Base-by-base conservation (phyloP, 2,888 invertebrate species). In the Apamea sordens region DNA sequence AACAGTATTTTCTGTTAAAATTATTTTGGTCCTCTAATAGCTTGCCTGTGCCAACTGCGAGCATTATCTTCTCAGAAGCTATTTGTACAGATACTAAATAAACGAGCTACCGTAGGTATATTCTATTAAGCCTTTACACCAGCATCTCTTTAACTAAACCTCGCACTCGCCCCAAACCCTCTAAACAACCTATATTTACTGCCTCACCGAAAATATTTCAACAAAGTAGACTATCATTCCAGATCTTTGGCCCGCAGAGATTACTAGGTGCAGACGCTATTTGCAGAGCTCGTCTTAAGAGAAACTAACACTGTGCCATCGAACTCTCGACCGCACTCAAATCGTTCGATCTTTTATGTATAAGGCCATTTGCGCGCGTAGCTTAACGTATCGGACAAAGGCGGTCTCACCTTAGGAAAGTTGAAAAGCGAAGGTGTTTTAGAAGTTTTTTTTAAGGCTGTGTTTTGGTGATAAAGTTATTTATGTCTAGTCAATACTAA, bases 281-380 rank as follows among this genome's bases (percentile, higher is more conserved):
- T 86, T 83, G 73, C 32, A 59, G 36, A 76, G 85, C 65, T 56
- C 44, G 83, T 68, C 86, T 83, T 86, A 83, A 72, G 70, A 78
- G 75, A 85, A 79, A 87, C 86, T 86, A 71, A 82, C 86, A 73
- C 77, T 80, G 63, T 75, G 67, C 85, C 80, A 79, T 89, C 85
- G 82, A 80, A 83, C 77, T 80, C 41, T 74, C 82, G 74, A 81
- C 83, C 85, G 82, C 81, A 85, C 87, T 82, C 83, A 84, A 89
- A 89, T 88, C 78, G 86, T 61, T 65, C 73, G 72, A 89, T 89
- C 87, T 89, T 89, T 89, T 90, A 90, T 89, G 90, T 90, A 89
- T 90, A 85, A 89, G 88, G 84, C 85, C 78, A 89, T 89, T 89
- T 84, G 68, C 84, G 82, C 82, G 80, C 85, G 64, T 78, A 79